Conservation (phyloP, 2,797 vertebrate genomes). For the Brotula barbata region DNA sequence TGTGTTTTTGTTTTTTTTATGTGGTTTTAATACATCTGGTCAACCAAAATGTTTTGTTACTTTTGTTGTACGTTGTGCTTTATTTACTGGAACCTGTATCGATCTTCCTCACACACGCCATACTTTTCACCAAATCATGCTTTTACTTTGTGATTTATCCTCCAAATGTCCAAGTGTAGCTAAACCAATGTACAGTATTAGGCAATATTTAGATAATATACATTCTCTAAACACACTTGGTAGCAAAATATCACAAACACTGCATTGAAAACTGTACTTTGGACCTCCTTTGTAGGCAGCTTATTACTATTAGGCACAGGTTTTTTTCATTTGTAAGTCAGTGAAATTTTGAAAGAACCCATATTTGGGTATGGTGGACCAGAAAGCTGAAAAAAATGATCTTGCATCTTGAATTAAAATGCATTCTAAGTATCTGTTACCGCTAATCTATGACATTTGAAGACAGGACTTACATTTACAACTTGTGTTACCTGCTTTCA, state of each 20-base stretch:
- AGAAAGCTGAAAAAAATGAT: background rate
- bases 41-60: constrained; percentile 10
- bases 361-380: background rate
- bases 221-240: background rate
- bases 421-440: too few relatives aligned
- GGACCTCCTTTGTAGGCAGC: constrained; percentile 3
- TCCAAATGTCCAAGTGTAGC: background rate
- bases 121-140: constrained; percentile 4
- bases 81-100: constrained; percentile 10
- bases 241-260: constrained; percentile 13
- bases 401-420: too few relatives aligned
- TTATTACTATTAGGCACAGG: constrained; percentile 3
- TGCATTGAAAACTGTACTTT: background rate
- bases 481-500: too few relatives aligned
- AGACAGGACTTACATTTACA: too few relatives aligned
- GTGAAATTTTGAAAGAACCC: background rate
- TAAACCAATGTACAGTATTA: constrained; percentile 4
- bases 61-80: constrained; percentile 30
- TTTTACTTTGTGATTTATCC: background rate
- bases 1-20: background rate
- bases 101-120: too few relatives aligned
- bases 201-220: background rate
- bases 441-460: too few relatives aligned
- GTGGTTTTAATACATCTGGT: constrained; percentile 22
- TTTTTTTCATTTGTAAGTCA: constrained; percentile 3